phyloP scores from a whole-genome alignment of 2,797 vertebrate species.

The Aulostomus chinensis region DNA sequence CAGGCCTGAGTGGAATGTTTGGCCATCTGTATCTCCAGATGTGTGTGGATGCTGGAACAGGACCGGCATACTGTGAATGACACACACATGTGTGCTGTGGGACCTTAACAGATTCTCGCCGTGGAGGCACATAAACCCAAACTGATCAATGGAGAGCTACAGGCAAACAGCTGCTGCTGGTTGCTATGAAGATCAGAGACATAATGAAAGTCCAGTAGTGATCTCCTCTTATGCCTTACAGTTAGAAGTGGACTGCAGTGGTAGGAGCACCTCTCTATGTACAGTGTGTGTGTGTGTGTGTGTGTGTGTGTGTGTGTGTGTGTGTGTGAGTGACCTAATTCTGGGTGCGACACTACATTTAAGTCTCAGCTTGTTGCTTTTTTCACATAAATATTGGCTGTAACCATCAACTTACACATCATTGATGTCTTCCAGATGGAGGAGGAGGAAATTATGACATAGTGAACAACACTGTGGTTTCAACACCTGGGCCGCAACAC shows the following conservation, averaged over 20 bases:
- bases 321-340: background rate
- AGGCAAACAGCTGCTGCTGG: slow-evolving; percentile 33
- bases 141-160: slow-evolving; percentile 63
- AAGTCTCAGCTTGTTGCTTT: background rate
- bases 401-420: slow-evolving; percentile 2
- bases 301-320: background rate
- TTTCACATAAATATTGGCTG: background rate
- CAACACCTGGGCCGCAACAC: slow-evolving; percentile 79
- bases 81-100: slow-evolving; percentile 20
- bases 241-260: slow-evolving; percentile 52
- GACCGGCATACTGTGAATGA: slow-evolving; percentile 45
- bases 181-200: slow-evolving; percentile 39
- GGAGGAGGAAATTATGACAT: slow-evolving; percentile 83
- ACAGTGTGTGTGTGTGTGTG: slow-evolving; percentile 6
- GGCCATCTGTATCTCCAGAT: slow-evolving; percentile 53
- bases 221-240: slow-evolving; percentile 59
- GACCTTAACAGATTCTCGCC: slow-evolving; percentile 25
- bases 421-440: slow-evolving; percentile 81
- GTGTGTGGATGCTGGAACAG: slow-evolving; percentile 43
- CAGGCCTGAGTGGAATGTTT: slow-evolving; percentile 50
- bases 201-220: slow-evolving; percentile 54
- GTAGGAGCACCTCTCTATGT: slow-evolving; percentile 41
- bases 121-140: slow-evolving; percentile 20
- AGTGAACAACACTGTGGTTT: slow-evolving; percentile 70
- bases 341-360: no score